Conservation (phyloP, 2,797 vertebrate species). For the Nasua narica region DNA sequence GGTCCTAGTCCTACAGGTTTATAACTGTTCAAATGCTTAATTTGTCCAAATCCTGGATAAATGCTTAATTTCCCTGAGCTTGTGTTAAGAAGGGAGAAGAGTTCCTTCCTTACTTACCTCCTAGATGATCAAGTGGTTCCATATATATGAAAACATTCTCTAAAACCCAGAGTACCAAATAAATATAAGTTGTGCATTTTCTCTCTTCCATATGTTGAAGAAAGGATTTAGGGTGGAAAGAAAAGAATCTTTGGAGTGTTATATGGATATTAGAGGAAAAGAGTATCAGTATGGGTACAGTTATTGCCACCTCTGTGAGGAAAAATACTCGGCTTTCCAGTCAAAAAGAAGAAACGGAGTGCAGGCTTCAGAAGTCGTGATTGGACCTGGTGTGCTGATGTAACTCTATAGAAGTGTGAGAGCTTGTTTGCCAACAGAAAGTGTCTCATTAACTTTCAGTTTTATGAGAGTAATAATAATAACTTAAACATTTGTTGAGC, state of each 20-base stretch:
- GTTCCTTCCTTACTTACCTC: not conserved
- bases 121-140: constrained; percentile 16
- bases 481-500: not conserved
- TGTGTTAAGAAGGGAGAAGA: not conserved
- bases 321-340: not conserved
- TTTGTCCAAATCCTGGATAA: not conserved
- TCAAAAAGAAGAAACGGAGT: not conserved
- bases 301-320: not conserved
- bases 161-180: not conserved
- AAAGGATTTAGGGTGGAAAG: not conserved
- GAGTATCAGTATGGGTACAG: not conserved
- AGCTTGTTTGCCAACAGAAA: not conserved
- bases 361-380: not conserved
- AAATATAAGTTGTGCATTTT: not conserved
- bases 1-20: not conserved
- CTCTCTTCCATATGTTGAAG: not conserved
- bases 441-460: not conserved
- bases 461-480: not conserved
- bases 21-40: not conserved
- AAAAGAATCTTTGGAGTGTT: not conserved
- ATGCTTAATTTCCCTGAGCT: not conserved
- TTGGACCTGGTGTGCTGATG: not conserved
- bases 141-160: not conserved
- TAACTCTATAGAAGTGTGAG: not conserved
- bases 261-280: not conserved